These are phyloP conservation scores for Glossosoma conforme DNA, from an alignment of 1,140 invertebrate genomes.

Conservation along the genomic window DNA sequence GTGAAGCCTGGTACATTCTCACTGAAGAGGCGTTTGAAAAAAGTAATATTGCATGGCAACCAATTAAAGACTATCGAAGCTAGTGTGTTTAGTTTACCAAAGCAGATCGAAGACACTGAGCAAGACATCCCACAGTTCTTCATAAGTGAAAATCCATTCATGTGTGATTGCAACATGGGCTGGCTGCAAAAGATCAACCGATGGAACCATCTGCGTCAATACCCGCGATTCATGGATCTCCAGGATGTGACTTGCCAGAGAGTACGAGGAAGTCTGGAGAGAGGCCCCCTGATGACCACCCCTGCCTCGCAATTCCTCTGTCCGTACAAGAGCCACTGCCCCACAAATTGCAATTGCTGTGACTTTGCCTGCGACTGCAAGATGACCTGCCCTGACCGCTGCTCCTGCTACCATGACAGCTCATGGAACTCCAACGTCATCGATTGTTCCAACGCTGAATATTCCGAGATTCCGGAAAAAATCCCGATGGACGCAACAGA, in stretches of 20 bases:
- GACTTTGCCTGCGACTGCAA: conserved; percentile 88
- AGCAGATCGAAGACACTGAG: conserved; percentile 59
- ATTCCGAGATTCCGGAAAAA: conserved; percentile 66
- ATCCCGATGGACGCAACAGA: conserved; percentile 89
- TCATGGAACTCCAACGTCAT: conserved; percentile 86
- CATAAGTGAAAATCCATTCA: conserved; percentile 76
- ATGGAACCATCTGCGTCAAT: conserved; percentile 62
- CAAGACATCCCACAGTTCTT: conserved; percentile 68
- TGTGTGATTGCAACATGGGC: conserved; percentile 81
- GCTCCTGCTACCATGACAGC: conserved; percentile 84
- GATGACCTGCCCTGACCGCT: conserved; percentile 83
- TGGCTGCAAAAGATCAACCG: conserved; percentile 76
- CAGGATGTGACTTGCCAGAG: conserved; percentile 76
- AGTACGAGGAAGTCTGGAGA: conserved; percentile 73
- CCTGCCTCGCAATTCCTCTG: conserved; percentile 81
- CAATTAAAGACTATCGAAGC: conserved; percentile 69
- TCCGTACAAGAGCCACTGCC: conserved; percentile 81
- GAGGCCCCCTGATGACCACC: conserved; percentile 69
- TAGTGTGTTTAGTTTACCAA: conserved; percentile 61
- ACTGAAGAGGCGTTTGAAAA: conserved; percentile 64
- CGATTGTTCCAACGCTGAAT: conserved; percentile 74
- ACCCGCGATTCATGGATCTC: conserved; percentile 78
- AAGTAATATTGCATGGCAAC: conserved; percentile 74
- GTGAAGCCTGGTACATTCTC: conserved; percentile 72
- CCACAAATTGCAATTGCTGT: conserved; percentile 82